Percentiles rank a stretch among this genome's conserved stretches.
phyloP scores from a whole-genome alignment of 2,113 vertebrate species.

The Chloropsis hardwickii region DNA sequence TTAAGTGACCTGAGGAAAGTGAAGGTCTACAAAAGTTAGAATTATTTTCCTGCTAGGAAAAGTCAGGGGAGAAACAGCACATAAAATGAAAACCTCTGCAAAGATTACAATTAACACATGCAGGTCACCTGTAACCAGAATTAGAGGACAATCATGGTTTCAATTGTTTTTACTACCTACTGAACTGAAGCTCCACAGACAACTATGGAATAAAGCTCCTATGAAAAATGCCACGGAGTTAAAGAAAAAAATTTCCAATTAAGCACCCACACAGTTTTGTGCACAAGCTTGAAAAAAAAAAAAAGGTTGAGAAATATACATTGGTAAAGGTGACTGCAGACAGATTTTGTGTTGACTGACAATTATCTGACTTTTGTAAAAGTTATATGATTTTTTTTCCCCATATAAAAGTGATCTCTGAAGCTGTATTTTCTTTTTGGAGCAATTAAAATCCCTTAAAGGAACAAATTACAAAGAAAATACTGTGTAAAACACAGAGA shows the following conservation, averaged over 20 bases:
- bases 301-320: neutral
- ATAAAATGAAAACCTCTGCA: neutral
- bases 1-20: neutral
- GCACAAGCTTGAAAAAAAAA: neutral
- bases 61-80: neutral
- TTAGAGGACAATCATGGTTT: neutral
- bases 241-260: neutral
- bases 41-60: neutral
- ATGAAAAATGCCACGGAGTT: neutral
- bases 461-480: neutral
- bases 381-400: neutral
- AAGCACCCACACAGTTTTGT: neutral
- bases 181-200: neutral
- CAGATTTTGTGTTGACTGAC: neutral
- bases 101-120: neutral
- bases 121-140: neutral
- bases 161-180: neutral
- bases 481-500: neutral
- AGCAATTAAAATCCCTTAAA: neutral
- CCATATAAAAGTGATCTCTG: neutral
- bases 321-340: neutral
- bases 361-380: neutral
- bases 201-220: neutral
- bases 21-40: neutral
- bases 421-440: neutral